Base-by-base conservation (phyloP, 53 echinoderm and acorn worm species). In the Paelopatides confundens region DNA sequence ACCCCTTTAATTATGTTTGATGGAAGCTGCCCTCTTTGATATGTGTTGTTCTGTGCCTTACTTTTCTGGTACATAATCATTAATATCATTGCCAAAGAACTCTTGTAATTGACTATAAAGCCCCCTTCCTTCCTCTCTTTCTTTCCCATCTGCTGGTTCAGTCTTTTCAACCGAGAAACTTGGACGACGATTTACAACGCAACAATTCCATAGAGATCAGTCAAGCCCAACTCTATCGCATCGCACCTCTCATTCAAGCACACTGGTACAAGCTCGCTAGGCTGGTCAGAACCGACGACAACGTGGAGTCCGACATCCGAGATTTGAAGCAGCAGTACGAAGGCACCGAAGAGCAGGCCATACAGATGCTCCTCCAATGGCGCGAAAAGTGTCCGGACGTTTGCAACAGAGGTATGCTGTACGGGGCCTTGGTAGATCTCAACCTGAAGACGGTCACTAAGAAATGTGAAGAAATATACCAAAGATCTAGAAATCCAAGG, bases 341-440 rank as follows among this genome's bases (percentile, higher is more conserved):
- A 62, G 87, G 92, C 3, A 91, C 95, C 0, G 97, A 97, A 69
- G 99, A 99, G 77, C 99, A 94, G 76, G 94, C 99, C 17, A 94
- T 91, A 2, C 99, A 99, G 88, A 99, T 99, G 99, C 92, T 99
- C 37, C 91, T 95, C 18, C 96, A 96, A 83, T 99, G 99, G 99
- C 88, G 94, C 15, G 96, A 96, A 54, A 94, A 99, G 85, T 96
- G 94, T 65, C 95, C 99, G 2, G 99, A 99, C 65, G 85, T 87
- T 2, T 99, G 99, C 89, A 96, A 86, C 40, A 88, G 87, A 30
- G 98, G 98, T 50, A 85, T 87, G 49, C 87, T 98, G 62, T 95
- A 95, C 64, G 83, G 82, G 1, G 94, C 95, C 29, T 86, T 98
- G 24, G 92, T 92, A 27, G 95, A 98, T 54, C 87, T 98, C 28